phyloP scores from a whole-genome alignment of 2,113 vertebrate species.

The Thryonomys swinderianus region DNA sequence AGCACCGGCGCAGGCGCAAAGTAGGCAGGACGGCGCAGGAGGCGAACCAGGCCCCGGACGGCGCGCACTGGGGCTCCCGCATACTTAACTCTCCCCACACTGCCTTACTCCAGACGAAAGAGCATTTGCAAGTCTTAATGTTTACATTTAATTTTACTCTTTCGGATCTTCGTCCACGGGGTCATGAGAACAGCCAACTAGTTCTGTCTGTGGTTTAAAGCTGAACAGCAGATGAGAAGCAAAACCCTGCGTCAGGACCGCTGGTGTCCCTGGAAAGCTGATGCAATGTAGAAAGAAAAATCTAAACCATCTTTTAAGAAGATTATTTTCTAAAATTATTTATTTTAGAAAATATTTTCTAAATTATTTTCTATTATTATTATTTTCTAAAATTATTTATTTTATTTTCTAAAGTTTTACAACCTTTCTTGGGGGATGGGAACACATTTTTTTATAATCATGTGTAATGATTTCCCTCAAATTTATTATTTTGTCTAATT shows the following conservation, averaged over 20 bases:
- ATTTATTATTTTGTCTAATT: conserved; percentile 67
- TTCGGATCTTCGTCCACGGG: conserved; percentile 48
- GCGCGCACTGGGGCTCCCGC: no score
- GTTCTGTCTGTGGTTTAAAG: conserved; percentile 24
- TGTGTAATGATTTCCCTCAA: conserved; percentile 56
- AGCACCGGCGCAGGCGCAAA: no score
- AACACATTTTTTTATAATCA: conserved; percentile 57
- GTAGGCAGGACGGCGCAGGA: neutral
- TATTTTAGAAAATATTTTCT: no score
- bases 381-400: conserved; percentile 59
- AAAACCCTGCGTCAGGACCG: neutral
- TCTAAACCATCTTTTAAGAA: conserved; percentile 16
- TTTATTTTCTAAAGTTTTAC: no score
- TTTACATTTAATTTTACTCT: conserved; percentile 40
- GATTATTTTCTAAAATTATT: conserved; percentile 56
- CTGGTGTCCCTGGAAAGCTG: neutral
- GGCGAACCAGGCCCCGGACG: neutral
- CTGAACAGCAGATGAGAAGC: neutral
- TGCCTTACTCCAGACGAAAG: neutral
- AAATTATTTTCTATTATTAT: conserved; percentile 56
- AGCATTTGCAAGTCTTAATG: neutral
- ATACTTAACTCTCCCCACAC: neutral
- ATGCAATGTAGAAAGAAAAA: conserved; percentile 37
- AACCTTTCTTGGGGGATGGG: neutral
- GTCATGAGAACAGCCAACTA: neutral